A percentile compares a stretch with the other conserved stretches of the same genome.
Conservation (phyloP, 1,140 invertebrate genomes). For the Trichomalopsis sarcophagae region DNA sequence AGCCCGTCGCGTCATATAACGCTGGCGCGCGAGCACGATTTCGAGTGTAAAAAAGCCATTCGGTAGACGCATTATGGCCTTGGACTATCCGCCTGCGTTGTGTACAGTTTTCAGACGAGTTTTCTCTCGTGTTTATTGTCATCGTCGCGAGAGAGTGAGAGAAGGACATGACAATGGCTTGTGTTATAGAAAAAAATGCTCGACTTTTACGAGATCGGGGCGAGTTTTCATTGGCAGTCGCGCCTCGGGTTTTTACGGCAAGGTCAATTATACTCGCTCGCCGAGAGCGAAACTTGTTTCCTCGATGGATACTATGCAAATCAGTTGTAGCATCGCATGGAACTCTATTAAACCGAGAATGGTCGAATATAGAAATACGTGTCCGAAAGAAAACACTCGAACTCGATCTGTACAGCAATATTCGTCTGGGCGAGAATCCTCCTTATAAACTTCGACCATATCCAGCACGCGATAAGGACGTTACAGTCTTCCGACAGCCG, state of each 20-base stretch:
- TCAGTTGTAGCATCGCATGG: too few species aligned
- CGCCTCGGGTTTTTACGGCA: too few species aligned
- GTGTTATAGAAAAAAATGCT: neutral
- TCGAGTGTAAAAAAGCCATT: conserved; percentile 38
- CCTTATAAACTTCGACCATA: neutral
- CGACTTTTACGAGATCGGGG: conserved; percentile 15
- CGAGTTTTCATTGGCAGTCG: too few species aligned
- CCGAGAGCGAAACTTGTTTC: too few species aligned
- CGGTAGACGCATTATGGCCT: conserved; percentile 26
- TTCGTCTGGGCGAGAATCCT: neutral
- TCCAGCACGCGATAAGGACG: neutral
- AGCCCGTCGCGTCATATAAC: conserved; percentile 8
- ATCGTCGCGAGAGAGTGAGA: neutral
- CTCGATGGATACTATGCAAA: neutral
- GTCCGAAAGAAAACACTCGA: neutral
- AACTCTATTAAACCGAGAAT: neutral
- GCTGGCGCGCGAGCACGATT: neutral
- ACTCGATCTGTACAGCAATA: neutral
- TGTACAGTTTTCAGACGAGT: conserved; percentile 1
- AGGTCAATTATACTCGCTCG: too few species aligned
- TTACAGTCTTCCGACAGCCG: neutral
- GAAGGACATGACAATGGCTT: neutral
- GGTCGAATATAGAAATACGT: neutral
- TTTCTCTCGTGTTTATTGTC: conserved; percentile 3
- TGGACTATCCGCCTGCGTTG: conserved; percentile 7